Evolutionary conservation across 2,797 vertebrate genomes (phyloP).

Genomic region (Tiaroga cobitis): DNA sequence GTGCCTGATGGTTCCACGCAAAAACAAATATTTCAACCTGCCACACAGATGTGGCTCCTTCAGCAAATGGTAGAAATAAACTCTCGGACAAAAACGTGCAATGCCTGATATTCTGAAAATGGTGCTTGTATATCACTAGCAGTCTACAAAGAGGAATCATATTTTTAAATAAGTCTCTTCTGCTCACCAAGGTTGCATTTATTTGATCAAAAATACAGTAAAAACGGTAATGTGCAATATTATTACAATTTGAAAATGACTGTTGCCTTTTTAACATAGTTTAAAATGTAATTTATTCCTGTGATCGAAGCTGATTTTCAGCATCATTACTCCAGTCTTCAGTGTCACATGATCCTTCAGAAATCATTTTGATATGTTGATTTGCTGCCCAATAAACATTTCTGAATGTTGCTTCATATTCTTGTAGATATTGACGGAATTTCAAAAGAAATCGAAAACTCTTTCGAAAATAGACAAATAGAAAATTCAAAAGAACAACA

Average conservation of each 20-base stretch:
- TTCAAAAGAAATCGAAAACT: too few species aligned
- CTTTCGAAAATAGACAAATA: not conserved
- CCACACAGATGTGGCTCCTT: slow-evolving; percentile 53
- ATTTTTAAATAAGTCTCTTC: not conserved
- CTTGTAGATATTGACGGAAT: not conserved
- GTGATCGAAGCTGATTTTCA: too few species aligned
- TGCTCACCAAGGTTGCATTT: not conserved
- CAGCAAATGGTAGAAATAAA: slow-evolving; percentile 26
- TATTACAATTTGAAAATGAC: not conserved
- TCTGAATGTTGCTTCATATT: too few species aligned
- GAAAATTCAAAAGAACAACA: not conserved
- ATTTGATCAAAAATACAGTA: not conserved
- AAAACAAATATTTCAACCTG: slow-evolving; percentile 69
- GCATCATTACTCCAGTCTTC: not conserved
- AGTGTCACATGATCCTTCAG: not conserved
- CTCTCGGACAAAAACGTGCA: slow-evolving; percentile 37
- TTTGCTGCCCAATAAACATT: not conserved
- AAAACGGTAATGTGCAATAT: not conserved
- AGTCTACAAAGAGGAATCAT: not conserved
- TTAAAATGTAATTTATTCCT: not conserved
- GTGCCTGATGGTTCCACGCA: slow-evolving; percentile 70
- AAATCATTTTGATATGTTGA: not conserved
- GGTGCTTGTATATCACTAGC: not conserved
- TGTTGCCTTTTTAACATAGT: not conserved
- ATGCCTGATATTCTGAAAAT: not conserved